These are phyloP conservation scores for Desmophyllum pertusum DNA, from an alignment of 92 coral and sea anemone species.

Conservation along the genomic window DNA sequence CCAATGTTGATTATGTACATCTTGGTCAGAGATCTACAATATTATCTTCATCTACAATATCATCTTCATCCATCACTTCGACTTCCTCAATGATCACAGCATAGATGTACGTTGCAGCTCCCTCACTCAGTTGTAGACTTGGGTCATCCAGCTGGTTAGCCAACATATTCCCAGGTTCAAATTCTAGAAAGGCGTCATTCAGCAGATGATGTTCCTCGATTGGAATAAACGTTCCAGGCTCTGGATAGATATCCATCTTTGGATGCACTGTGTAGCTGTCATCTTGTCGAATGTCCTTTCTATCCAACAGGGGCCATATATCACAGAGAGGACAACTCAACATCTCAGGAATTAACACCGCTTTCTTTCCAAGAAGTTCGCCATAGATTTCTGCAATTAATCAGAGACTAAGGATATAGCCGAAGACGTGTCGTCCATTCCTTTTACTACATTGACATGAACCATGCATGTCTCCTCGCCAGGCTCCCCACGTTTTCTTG, in stretches of 20 bases:
- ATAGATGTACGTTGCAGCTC: slow-evolving; percentile 68
- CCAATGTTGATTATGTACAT: slow-evolving; percentile 60
- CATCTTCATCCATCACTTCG: not conserved
- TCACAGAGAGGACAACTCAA: slow-evolving; percentile 23
- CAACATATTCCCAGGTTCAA: slow-evolving; percentile 76
- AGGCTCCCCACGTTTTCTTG: slow-evolving; percentile 27
- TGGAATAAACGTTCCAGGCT: slow-evolving; percentile 62
- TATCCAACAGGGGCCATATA: slow-evolving; percentile 53
- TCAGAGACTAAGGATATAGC: not conserved
- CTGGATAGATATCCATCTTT: slow-evolving; percentile 25
- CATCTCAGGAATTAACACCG: slow-evolving; percentile 49
- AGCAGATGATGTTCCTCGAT: slow-evolving; percentile 66
- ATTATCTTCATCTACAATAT: not conserved
- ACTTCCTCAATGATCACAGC: slow-evolving; percentile 69
- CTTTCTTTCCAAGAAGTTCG: slow-evolving; percentile 35
- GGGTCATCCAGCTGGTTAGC: slow-evolving; percentile 79
- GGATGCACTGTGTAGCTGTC: slow-evolving; percentile 26
- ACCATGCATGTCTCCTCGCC: slow-evolving; percentile 51
- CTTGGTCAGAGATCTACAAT: slow-evolving; percentile 1
- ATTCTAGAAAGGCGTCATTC: slow-evolving; percentile 50
- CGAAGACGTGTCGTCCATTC: not conserved
- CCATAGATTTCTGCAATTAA: slow-evolving; percentile 19
- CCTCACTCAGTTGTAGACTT: slow-evolving; percentile 55
- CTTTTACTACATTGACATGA: slow-evolving; percentile 38
- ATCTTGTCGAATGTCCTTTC: slow-evolving; percentile 57